These are phyloP conservation scores for Pandemis cinnamomeana DNA, from an alignment of 2,888 invertebrate species.

Conservation along the genomic window DNA sequence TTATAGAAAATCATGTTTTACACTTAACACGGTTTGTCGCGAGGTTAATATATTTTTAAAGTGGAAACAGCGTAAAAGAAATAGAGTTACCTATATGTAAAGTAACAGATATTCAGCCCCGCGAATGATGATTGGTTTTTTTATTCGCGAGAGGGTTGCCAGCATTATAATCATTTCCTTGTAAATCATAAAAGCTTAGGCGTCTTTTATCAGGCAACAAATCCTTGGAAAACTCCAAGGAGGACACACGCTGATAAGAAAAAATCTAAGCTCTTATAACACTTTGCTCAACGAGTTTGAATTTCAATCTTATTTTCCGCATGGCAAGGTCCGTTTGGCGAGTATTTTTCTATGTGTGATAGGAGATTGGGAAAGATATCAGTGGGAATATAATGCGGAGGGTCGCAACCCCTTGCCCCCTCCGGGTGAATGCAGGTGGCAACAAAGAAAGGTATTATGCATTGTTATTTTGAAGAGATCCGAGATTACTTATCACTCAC, in stretches of 20 bases:
- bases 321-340: not conserved
- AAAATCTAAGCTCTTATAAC: conserved; percentile 3
- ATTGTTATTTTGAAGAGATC: conserved; percentile 19
- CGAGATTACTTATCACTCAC: conserved; percentile 27
- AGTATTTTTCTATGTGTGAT: not conserved
- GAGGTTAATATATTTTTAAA: too few species aligned
- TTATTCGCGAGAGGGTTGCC: conserved; percentile 9
- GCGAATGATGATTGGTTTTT: not conserved
- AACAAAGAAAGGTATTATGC: conserved; percentile 24
- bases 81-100: not conserved
- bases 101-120: not conserved
- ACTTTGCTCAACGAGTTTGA: not conserved
- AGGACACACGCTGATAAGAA: conserved; percentile 32
- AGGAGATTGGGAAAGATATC: not conserved
- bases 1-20: too few species aligned
- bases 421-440: conserved; percentile 30
- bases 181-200: conserved; percentile 39
- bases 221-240: conserved; percentile 35
- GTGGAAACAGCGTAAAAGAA: too few species aligned
- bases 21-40: too few species aligned
- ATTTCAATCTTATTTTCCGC: not conserved
- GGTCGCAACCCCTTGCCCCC: conserved; percentile 55
- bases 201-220: conserved; percentile 37
- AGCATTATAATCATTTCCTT: conserved; percentile 36
- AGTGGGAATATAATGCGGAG: conserved; percentile 32